Base-by-base conservation (phyloP, 2,888 invertebrate species). In the Drosophila tripunctata region DNA sequence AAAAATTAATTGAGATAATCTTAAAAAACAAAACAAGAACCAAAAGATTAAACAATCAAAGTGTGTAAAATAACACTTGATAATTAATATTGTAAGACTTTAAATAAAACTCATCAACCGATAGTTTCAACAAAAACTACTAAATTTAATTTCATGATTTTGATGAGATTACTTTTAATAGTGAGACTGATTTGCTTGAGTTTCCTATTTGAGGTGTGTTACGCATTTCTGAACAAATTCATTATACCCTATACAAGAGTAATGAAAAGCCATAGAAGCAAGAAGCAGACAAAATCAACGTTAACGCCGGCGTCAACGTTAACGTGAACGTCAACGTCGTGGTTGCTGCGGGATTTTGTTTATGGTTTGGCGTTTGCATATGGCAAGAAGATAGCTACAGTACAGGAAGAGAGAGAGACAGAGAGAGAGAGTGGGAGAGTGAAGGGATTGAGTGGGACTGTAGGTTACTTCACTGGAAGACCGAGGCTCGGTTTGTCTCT, bases 201-300 rank as follows among this genome's bases (percentile, higher is more conserved):
- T 27, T 10, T 10, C 8, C 4, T 27, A 27, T 27, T 10, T 27
- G 10, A 10, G 10, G 10, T 27, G 8, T 6, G 6, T 27, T 6
- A 27, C 27, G 27, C 27, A 27, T 8, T 10, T 3, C 8, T 27
- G 27, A 27, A 10, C 27, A 27, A 27, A 10, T 27, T 8, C 10
- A 4, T 27, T 27, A 27, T 27, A 27, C 27, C 10, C 10, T 10
- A 8, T 27, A 6, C 27, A 3, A 27, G 10, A 10, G 27, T 27
- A 27, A 55, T 52, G 36, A 38, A 47, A 27, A 22, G 15, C 36
- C 22, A 35, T 1, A 62, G 31, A 44, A 48, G 50, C 43, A 71
- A 52, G 62, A 51, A 72, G 40, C 60, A 68, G 67, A 72, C 78
- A 66, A 74, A 74, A 78, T 74, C 19, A 27, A 12, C 56, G 61